phyloP scores from a whole-genome alignment of 2,113 vertebrate species.

The Carassius gibelio region DNA sequence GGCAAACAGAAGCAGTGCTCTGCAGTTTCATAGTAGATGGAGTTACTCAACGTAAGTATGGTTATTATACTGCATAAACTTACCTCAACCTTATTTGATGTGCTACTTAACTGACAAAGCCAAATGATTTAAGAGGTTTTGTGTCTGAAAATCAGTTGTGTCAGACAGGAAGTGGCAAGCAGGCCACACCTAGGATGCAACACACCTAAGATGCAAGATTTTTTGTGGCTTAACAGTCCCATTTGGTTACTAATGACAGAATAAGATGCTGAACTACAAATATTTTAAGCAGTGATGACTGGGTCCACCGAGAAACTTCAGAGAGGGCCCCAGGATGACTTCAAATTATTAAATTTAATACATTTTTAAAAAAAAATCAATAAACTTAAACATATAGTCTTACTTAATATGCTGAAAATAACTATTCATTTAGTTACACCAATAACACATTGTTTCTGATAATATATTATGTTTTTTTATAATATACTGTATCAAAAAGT shows the following conservation, averaged over 20 bases:
- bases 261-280: background rate
- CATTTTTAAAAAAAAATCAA: background rate
- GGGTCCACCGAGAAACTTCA: background rate
- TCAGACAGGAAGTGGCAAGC: background rate
- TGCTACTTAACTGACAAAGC: background rate
- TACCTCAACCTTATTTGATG: background rate
- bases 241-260: background rate
- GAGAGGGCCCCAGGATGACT: background rate
- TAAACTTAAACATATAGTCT: background rate
- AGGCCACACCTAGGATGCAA: conserved; percentile 2
- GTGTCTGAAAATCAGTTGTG: background rate
- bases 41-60: conserved; percentile 82
- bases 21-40: conserved; percentile 83
- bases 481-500: too few relatives aligned
- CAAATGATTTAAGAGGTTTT: background rate
- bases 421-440: too few relatives aligned
- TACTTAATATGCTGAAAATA: background rate
- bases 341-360: background rate
- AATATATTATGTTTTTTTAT: background rate
- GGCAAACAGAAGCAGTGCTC: conserved; percentile 67
- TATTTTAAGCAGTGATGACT: background rate
- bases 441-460: background rate
- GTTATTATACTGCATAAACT: background rate
- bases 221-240: conserved; percentile 13
- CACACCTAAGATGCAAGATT: background rate